Evolutionary conservation across 1,140 invertebrate species (phyloP).

Genomic region (Melanaphis sacchari): DNA sequence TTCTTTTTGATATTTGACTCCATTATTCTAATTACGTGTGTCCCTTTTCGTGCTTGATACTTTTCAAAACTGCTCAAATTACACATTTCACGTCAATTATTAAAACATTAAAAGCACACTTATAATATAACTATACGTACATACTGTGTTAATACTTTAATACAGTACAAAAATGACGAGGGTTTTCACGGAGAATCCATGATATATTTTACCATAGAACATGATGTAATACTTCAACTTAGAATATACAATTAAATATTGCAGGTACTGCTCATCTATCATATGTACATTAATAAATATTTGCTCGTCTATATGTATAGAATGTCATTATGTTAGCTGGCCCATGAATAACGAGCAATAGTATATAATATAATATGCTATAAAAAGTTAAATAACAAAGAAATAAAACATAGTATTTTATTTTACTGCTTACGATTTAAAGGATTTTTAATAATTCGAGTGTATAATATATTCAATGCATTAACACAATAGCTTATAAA

Average conservation of each 20-base stretch:
- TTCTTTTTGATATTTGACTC: background rate
- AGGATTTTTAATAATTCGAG: background rate
- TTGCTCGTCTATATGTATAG: background rate
- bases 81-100: background rate
- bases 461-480: background rate
- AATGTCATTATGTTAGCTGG: background rate
- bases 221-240: background rate
- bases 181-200: background rate
- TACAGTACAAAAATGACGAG: background rate
- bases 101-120: background rate
- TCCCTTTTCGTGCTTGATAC: background rate
- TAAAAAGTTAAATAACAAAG: background rate
- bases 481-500: background rate
- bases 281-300: background rate
- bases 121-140: background rate
- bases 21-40: background rate
- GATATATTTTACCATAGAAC: background rate
- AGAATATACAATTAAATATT: background rate
- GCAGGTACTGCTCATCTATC: background rate
- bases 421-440: background rate
- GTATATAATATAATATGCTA: background rate
- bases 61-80: background rate
- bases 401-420: background rate
- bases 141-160: background rate
- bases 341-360: background rate